Percentiles rank a stretch among this genome's conserved stretches.
Evolutionary conservation across 2,113 vertebrate species (phyloP).

Genomic region (Platichthys stellatus): DNA sequence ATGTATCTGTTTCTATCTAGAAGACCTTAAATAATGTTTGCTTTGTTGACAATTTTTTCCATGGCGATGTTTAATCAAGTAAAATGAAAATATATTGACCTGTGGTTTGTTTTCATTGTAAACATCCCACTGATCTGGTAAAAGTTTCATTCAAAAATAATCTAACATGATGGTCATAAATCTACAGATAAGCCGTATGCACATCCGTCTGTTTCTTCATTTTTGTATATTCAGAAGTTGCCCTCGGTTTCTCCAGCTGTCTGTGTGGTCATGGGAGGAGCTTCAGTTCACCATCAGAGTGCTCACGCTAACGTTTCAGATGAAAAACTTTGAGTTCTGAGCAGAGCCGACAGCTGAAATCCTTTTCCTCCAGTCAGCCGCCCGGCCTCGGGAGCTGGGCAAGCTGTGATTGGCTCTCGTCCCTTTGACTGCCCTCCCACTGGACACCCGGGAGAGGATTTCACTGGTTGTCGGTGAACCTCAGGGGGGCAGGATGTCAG

Average conservation of each 20-base stretch:
- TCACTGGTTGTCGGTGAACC: constrained; percentile 48
- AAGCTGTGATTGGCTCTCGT: constrained; percentile 64
- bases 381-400: constrained; percentile 32
- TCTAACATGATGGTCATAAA: constrained; percentile 38
- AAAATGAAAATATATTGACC: constrained; percentile 39
- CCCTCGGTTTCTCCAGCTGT: constrained; percentile 46
- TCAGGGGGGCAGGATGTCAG: constrained; percentile 52
- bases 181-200: constrained; percentile 25
- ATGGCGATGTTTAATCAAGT: constrained; percentile 11
- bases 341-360: constrained; percentile 48
- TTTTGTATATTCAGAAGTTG: neutral
- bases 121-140: constrained; percentile 26
- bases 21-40: constrained; percentile 1
- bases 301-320: constrained; percentile 21
- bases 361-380: constrained; percentile 26
- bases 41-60: constrained; percentile 18
- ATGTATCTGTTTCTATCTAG: neutral
- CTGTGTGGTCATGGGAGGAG: constrained; percentile 20
- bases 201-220: constrained; percentile 27
- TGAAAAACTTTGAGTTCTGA: constrained; percentile 47
- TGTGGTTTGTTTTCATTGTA: constrained; percentile 33
- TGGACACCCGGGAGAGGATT: constrained; percentile 50
- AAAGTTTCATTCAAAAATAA: constrained; percentile 34
- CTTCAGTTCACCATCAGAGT: constrained; percentile 24
- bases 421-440: constrained; percentile 56